Conservation (phyloP, 2,797 vertebrate genomes). For the Amphiprion clarkii region DNA sequence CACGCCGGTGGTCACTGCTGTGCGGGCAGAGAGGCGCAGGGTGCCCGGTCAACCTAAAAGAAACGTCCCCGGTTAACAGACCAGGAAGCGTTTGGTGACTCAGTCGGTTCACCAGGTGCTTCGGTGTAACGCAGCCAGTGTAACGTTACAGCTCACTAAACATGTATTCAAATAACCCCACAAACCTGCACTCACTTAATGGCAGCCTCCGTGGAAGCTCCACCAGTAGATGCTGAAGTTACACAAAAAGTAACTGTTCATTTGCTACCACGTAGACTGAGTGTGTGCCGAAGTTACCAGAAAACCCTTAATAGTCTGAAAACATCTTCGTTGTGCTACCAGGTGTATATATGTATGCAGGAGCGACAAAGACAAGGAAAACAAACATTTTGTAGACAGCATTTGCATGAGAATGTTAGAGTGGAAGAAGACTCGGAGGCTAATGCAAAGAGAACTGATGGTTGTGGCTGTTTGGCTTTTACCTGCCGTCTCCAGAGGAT, state of each 20-base stretch:
- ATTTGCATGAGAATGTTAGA: neutral
- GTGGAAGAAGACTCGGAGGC: too few relatives aligned
- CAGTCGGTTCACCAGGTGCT: conserved; percentile 6
- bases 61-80: neutral
- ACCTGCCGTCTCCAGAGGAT: neutral
- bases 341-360: neutral
- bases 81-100: neutral
- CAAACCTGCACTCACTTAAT: neutral
- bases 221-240: neutral
- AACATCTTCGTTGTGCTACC: neutral
- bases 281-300: neutral
- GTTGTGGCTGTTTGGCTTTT: neutral
- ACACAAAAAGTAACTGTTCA: neutral
- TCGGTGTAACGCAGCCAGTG: neutral
- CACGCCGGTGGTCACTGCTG: neutral
- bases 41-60: neutral
- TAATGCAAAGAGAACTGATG: neutral
- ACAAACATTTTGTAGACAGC: neutral
- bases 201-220: conserved; percentile 11
- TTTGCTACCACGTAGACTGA: fast-evolving
- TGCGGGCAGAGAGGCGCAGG: neutral
- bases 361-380: neutral
- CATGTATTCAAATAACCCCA: neutral
- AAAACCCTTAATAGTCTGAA: neutral
- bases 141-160: neutral